Base-by-base conservation (phyloP, 2,888 invertebrate species). In the Polymixis lichenea region DNA sequence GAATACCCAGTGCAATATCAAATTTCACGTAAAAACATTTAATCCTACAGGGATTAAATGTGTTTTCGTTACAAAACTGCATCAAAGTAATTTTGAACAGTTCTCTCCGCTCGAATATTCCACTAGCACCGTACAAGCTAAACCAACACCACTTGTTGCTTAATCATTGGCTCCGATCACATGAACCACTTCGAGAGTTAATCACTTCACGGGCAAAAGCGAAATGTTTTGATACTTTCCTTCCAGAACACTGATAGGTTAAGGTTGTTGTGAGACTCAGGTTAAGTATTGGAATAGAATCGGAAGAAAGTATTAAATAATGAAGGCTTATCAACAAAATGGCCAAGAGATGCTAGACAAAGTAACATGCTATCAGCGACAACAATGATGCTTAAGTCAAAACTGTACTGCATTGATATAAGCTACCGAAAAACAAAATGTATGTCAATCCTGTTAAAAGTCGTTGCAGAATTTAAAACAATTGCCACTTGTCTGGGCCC, bases 131-230 rank as follows among this genome's bases (percentile, higher is more conserved):
- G 55, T 51, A 72, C 69, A 65, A 73, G 69, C 71, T 74, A 65
- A 85, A 74, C 75, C 77, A 87, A 75, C 80, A 65, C 81, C 83
- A 83, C 81, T 82, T 75, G 79, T 80, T 86, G 61, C 78, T 51
- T 84, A 76, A 83, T 85, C 85, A 75, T 62, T 82, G 75, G 86
- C 83, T 89, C 82, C 84, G 92, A 93, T 93, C 93, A 91, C 92
- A 89, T 90, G 91, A 87, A 91, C 90, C 89, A 91, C 89, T 92
- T 91, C 72, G 84, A 90, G 93, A 91, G 93, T 94, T 94, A 93
- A 94, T 94, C 90, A 93, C 92, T 93, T 91, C 88, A 89, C 90
- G 71, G 77, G 86, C 75, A 80, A 73, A 79, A 85, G 86, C 84
- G 73, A 83, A 88, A 82, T 77, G 83, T 83, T 71, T 78, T 80